These are phyloP conservation scores for Bolinopsis microptera DNA, from an alignment of 37 sponge, comb jelly and placozoan genomes.

Conservation along the genomic window DNA sequence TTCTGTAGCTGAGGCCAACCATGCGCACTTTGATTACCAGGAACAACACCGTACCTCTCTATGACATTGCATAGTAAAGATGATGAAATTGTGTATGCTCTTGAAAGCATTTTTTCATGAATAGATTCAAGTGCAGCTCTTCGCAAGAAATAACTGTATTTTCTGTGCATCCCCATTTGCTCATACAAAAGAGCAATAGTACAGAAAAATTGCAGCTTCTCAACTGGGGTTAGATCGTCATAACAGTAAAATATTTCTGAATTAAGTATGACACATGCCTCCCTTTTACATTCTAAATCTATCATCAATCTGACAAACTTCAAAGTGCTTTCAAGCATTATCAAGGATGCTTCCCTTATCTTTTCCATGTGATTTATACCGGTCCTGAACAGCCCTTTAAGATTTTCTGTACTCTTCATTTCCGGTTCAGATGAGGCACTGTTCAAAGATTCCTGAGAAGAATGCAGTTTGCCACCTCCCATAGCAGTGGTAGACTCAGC, in stretches of 20 bases:
- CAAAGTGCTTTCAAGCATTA: conserved; percentile 60
- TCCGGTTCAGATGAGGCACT: conserved; percentile 34
- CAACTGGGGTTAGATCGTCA: conserved; percentile 23
- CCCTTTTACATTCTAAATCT: conserved; percentile 37
- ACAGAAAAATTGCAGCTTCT: conserved; percentile 48
- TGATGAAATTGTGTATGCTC: conserved; percentile 27
- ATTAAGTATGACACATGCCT: conserved; percentile 53
- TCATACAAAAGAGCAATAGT: conserved; percentile 50
- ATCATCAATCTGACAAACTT: conserved; percentile 38
- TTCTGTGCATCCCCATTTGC: conserved; percentile 54
- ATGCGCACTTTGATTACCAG: neutral
- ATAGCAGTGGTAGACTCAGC: neutral
- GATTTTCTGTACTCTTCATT: conserved; percentile 4
- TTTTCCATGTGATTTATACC: conserved; percentile 39
- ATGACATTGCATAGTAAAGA: conserved; percentile 11
- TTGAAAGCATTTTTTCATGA: neutral
- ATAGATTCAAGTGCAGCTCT: conserved; percentile 33
- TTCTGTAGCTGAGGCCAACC: conserved; percentile 58
- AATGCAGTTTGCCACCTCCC: neutral
- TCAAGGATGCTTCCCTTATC: conserved; percentile 40
- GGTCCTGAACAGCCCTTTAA: neutral
- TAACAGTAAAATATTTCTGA: conserved; percentile 62
- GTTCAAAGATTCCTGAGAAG: conserved; percentile 45
- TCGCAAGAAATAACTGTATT: conserved; percentile 26
- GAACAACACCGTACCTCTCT: conserved; percentile 50